Evolutionary conservation across 2,797 vertebrate genomes (phyloP).

Genomic region (Spinus pinus): DNA sequence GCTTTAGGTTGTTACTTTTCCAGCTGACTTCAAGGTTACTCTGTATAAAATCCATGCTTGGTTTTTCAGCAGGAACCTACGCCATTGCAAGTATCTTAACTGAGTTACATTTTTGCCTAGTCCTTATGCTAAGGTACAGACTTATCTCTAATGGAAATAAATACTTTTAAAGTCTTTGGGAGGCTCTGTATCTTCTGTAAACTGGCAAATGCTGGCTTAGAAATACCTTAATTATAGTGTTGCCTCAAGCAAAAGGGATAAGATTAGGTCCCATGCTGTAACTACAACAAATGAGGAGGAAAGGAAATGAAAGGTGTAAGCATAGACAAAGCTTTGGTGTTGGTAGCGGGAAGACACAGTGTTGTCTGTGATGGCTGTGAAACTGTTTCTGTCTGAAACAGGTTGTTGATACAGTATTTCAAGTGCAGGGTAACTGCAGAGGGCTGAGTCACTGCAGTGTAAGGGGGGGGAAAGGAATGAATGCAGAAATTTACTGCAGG

Average conservation of each 20-base stretch:
- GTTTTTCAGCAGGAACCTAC: not conserved
- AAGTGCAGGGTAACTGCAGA: not conserved
- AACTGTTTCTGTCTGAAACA: not conserved
- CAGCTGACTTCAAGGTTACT: not conserved
- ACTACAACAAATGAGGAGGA: not conserved
- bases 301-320: not conserved
- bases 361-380: not conserved
- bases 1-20: not conserved
- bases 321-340: not conserved
- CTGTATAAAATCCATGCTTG: not conserved
- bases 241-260: not conserved
- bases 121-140: not conserved
- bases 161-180: not conserved
- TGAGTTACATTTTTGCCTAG: not conserved
- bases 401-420: not conserved
- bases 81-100: not conserved
- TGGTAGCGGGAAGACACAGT: not conserved
- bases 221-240: not conserved
- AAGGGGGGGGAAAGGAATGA: not conserved
- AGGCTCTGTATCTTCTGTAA: not conserved
- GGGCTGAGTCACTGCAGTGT: not conserved
- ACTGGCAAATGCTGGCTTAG: not conserved
- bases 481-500: not conserved
- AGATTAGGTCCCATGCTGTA: not conserved
- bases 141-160: no score